Conservation (phyloP, 2,113 vertebrate genomes). For the Syrrhaptes paradoxus region DNA sequence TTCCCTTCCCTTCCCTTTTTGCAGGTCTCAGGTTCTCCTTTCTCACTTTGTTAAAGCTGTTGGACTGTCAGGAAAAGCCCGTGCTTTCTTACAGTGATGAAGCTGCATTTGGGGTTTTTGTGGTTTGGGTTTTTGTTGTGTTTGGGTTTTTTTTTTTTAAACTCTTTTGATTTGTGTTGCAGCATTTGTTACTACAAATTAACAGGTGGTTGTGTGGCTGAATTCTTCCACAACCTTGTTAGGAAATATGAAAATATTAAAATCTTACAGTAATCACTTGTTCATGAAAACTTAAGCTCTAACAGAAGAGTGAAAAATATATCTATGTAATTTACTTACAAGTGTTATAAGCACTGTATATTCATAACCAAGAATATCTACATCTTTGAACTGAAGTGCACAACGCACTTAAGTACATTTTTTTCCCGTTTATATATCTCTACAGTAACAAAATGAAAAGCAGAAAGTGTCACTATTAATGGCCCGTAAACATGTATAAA, state of each 20-base stretch:
- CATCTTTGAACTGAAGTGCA: not conserved
- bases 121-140: not conserved
- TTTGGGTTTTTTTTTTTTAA: not conserved
- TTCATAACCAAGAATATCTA: not conserved
- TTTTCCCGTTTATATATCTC: not conserved
- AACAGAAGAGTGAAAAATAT: not conserved
- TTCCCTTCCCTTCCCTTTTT: too few relatives aligned
- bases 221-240: not conserved
- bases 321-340: not conserved
- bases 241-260: not conserved
- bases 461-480: not conserved
- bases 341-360: not conserved
- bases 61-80: conserved; percentile 15
- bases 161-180: not conserved
- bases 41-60: not conserved
- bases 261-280: not conserved
- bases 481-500: not conserved
- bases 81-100: not conserved
- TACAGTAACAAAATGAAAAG: not conserved
- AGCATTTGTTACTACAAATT: not conserved
- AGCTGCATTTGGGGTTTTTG: not conserved
- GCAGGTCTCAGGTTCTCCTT: not conserved
- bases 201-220: not conserved
- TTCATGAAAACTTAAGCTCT: not conserved
- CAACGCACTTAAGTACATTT: too few relatives aligned